These are phyloP conservation scores for Sebastolobus alascanus DNA, from an alignment of 2,797 vertebrate genomes.

Conservation along the genomic window DNA sequence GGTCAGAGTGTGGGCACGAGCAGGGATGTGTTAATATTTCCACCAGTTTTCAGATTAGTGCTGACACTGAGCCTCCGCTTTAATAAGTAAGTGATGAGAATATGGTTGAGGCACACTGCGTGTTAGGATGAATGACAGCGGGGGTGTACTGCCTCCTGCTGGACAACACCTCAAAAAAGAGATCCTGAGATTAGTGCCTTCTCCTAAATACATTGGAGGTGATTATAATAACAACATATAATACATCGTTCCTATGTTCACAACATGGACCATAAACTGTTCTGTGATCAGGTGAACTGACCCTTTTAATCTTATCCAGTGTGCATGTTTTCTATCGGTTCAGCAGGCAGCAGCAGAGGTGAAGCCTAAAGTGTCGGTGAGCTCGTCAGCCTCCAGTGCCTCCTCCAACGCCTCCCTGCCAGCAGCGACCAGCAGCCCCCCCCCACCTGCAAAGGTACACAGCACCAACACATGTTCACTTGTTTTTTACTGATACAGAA, in stretches of 20 bases:
- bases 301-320: background rate
- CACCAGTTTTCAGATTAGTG: background rate
- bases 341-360: conserved; percentile 38
- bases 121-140: background rate
- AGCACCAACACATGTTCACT: no score
- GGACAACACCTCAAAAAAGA: conserved; percentile 5
- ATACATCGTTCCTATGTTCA: background rate
- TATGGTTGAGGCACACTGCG: background rate
- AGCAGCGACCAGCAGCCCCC: conserved; percentile 28
- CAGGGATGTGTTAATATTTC: background rate
- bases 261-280: background rate
- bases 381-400: conserved; percentile 68
- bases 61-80: conserved; percentile 9
- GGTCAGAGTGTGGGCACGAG: background rate
- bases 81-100: conserved; percentile 10
- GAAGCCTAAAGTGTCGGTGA: conserved; percentile 62
- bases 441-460: conserved; percentile 10
- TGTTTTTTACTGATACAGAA: no score
- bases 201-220: background rate
- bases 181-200: background rate
- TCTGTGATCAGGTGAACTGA: background rate
- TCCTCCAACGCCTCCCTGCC: conserved; percentile 73
- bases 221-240: background rate
- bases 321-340: background rate
- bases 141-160: conserved; percentile 49